Conservation (phyloP, 2,113 vertebrate species). For the Clarias gariepinus region DNA sequence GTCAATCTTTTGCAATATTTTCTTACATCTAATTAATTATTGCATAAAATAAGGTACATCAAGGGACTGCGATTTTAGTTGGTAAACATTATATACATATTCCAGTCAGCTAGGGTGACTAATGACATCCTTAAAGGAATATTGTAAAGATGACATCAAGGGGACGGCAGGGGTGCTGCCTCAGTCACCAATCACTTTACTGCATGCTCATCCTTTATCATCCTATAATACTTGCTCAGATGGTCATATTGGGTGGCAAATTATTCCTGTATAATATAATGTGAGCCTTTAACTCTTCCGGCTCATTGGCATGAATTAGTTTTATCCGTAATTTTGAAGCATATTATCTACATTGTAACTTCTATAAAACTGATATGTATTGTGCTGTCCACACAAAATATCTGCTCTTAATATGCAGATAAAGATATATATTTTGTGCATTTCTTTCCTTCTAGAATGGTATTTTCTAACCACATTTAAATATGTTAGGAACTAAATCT, state of each 20-base stretch:
- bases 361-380: not conserved
- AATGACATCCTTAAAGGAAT: not conserved
- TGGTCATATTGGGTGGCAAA: not conserved
- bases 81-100: not conserved
- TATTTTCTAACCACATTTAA: not conserved
- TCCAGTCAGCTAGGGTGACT: not conserved
- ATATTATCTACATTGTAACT: not conserved
- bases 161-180: not conserved
- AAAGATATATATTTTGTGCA: not conserved
- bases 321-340: not conserved
- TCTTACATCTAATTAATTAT: not conserved
- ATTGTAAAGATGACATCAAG: not conserved
- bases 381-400: not conserved
- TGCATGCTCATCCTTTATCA: not conserved
- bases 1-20: too few relatives aligned
- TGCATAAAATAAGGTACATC: too few relatives aligned
- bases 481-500: constrained; percentile 20
- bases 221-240: not conserved
- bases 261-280: constrained; percentile 7
- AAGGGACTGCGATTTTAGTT: not conserved
- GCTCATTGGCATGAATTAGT: not conserved
- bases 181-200: not conserved
- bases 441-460: not conserved
- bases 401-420: not conserved
- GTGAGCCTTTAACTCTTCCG: not conserved